phyloP scores from a whole-genome alignment of 2,888 invertebrate species.

The Drosophila vallismaia region DNA sequence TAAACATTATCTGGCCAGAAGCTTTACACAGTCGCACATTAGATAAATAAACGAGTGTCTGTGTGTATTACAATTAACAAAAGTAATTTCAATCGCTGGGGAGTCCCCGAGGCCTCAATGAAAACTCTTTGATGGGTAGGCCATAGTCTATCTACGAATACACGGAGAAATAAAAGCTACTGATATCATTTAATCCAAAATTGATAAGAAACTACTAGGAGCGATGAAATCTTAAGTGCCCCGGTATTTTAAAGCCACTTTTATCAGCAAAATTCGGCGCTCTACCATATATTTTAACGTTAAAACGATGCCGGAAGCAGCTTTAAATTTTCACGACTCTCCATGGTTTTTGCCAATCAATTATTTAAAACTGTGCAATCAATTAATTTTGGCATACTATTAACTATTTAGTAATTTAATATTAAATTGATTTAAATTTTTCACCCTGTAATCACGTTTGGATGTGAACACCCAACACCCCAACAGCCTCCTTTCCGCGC shows the following conservation, averaged over 20 bases:
- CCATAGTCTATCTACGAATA: conserved; percentile 23
- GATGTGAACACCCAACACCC: neutral
- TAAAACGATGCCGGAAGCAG: neutral
- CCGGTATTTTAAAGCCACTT: neutral
- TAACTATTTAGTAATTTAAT: neutral
- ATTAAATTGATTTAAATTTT: neutral
- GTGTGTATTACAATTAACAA: conserved; percentile 67
- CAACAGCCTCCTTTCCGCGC: neutral
- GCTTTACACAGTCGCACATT: conserved; percentile 41
- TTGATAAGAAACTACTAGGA: neutral
- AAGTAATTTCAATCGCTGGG: conserved; percentile 63
- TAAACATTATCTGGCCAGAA: conserved; percentile 37
- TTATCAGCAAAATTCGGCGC: neutral
- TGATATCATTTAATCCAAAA: conserved; percentile 1
- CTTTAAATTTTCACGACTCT: neutral
- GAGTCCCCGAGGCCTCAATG: conserved; percentile 41
- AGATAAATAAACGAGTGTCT: conserved; percentile 42
- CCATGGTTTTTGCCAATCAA: neutral
- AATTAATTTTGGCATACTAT: neutral
- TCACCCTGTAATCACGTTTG: conserved; percentile 9
- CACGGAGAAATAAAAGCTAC: conserved; percentile 8
- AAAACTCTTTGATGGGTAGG: conserved; percentile 38
- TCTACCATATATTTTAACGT: neutral
- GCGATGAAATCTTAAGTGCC: conserved; percentile 1
- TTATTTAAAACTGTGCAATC: neutral